Base-by-base conservation (phyloP, 1,140 invertebrate genomes). In the Drosophila bipectinata region DNA sequence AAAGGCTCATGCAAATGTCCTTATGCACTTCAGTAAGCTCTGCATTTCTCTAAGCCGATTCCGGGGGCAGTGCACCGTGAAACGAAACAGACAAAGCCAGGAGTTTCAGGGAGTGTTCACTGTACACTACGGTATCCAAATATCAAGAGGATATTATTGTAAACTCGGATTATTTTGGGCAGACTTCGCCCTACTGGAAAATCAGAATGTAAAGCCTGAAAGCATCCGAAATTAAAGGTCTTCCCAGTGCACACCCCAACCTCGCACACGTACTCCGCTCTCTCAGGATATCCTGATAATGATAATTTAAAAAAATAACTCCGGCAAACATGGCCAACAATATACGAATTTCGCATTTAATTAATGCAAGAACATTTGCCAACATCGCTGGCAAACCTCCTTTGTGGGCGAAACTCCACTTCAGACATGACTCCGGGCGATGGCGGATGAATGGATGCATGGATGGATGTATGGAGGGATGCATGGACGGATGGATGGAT, bases 291-390 rank as follows among this genome's bases (percentile, higher is more conserved):
- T 78, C 60, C 68, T 54, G 41, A 56, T 64, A 45, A 49, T 69
- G 41, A 71, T 57, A 49, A 57, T 56, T 39, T 44, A 10, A 34
- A 54, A 61, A 55, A 73, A 63, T 14, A 73, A 72, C 71, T 49
- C 51, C 10, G 10, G 21, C 60, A 66, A 72, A 61, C 72, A 79
- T 66, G 51, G 51, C 18, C 48, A 48, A 60, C 54, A 74, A 75
- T 75, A 71, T 54, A 28, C 57, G 41, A 69, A 77, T 62, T 74
- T 73, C 39, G 71, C 79, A 85, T 84, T 80, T 84, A 84, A 84
- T 84, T 84, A 84, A 85, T 84, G 72, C 81, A 77, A 52, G 54
- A 63, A 76, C 79, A 72, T 66, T 66, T 57, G 60, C 76, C 57
- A 41, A 49, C 67, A 61, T 72, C 69, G 54, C 47, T 32, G 34